A percentile compares a stretch with the other conserved stretches of the same genome.
Conservation (phyloP, 2,888 invertebrate genomes). For the Teleogryllus oceanicus region DNA sequence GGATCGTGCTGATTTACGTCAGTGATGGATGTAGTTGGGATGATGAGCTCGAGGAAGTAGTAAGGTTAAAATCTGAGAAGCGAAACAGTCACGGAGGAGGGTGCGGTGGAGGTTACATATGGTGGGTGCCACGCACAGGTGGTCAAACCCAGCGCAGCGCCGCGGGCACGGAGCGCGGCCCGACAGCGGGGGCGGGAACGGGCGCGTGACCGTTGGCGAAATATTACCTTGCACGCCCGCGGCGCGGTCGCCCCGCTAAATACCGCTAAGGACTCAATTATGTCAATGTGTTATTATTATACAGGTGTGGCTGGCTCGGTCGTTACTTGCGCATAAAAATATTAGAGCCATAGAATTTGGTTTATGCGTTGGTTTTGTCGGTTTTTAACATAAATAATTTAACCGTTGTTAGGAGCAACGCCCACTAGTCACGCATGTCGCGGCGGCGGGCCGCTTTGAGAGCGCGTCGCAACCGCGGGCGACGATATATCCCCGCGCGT, state of each 20-base stretch:
- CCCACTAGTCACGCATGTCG: not conserved
- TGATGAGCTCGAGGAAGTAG: too few species aligned
- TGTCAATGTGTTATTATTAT: conserved; percentile 9
- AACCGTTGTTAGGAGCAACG: not conserved
- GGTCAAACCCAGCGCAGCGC: too few species aligned
- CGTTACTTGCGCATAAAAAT: not conserved
- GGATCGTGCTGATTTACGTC: too few species aligned
- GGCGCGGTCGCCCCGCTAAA: not conserved
- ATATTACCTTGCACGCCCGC: not conserved
- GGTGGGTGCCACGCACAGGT: too few species aligned
- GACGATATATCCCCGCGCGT: too few species aligned
- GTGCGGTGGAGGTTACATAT: too few species aligned
- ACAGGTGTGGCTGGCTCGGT: not conserved
- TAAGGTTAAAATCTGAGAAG: too few species aligned
- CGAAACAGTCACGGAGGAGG: too few species aligned
- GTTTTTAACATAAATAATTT: not conserved
- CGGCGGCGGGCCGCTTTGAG: too few species aligned
- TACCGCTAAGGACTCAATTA: not conserved
- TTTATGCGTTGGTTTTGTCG: conserved; percentile 5
- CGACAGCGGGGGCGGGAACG: not conserved
- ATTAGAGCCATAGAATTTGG: not conserved
- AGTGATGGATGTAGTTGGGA: too few species aligned
- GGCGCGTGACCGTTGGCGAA: not conserved
- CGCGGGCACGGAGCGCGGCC: too few species aligned
- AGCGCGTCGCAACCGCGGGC: too few species aligned